A percentile compares a stretch with the other conserved stretches of the same genome.
Conservation (phyloP, 2,888 invertebrate species). For the Tuta absoluta region DNA sequence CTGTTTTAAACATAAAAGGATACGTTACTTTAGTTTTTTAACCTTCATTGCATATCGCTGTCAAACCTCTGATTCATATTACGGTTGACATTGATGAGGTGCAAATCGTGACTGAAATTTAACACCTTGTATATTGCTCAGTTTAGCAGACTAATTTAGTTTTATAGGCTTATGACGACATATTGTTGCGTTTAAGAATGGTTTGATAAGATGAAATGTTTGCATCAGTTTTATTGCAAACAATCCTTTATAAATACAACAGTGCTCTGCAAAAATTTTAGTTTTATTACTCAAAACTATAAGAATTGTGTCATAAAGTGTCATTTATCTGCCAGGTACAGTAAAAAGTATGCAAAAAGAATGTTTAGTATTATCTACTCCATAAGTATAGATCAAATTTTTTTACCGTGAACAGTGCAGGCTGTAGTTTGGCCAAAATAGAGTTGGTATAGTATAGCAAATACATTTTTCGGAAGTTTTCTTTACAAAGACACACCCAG, state of each 20-base stretch:
- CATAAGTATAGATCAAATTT: too few relatives aligned
- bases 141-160: neutral
- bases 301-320: too few relatives aligned
- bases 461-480: too few relatives aligned
- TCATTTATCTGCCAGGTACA: too few relatives aligned
- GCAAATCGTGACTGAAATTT: conserved; percentile 6
- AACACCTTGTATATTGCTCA: conserved; percentile 1
- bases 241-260: neutral
- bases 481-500: neutral
- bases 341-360: too few relatives aligned
- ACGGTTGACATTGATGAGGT: conserved; percentile 11
- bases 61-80: conserved; percentile 11
- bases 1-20: neutral
- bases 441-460: too few relatives aligned
- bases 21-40: conserved; percentile 8
- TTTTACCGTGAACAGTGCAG: too few relatives aligned
- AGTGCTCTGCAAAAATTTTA: too few relatives aligned
- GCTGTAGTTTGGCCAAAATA: too few relatives aligned
- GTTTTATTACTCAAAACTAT: too few relatives aligned
- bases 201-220: neutral
- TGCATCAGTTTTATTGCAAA: neutral
- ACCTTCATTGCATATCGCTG: conserved; percentile 3
- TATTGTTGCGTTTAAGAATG: neutral
- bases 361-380: too few relatives aligned
- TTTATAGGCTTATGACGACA: conserved; percentile 12